A percentile compares a stretch with the other conserved stretches of the same genome.
phyloP scores from a whole-genome alignment of 2,888 invertebrate species.

The Orthosia incerta region DNA sequence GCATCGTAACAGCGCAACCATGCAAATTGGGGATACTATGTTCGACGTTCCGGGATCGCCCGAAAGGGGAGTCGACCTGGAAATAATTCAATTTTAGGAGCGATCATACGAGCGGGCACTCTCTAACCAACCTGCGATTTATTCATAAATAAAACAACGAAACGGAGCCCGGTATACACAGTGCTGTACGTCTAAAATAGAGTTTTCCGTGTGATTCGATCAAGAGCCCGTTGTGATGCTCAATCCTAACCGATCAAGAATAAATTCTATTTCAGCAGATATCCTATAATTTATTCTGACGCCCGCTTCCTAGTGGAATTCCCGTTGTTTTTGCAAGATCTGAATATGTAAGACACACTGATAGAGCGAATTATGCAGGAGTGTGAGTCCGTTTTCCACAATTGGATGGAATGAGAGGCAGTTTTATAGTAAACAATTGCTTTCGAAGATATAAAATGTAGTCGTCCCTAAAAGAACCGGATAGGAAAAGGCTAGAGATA shows the following conservation, averaged over 20 bases:
- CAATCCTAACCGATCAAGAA: slow-evolving; percentile 46
- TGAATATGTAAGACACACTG: slow-evolving; percentile 45
- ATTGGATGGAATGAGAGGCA: neutral
- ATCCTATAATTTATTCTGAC: slow-evolving; percentile 56
- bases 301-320: slow-evolving; percentile 21
- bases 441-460: neutral
- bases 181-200: slow-evolving; percentile 43
- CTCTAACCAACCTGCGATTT: slow-evolving; percentile 72
- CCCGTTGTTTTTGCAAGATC: slow-evolving; percentile 44
- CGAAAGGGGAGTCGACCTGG: slow-evolving; percentile 69
- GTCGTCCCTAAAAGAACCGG: neutral
- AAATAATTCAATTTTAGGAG: slow-evolving; percentile 83
- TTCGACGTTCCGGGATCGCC: slow-evolving; percentile 61
- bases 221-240: slow-evolving; percentile 40
- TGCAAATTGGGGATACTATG: slow-evolving; percentile 74
- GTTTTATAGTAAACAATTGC: neutral
- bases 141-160: slow-evolving; percentile 78
- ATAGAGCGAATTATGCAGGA: slow-evolving; percentile 39
- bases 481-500: neutral
- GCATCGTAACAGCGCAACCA: slow-evolving; percentile 67
- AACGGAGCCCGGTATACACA: slow-evolving; percentile 26
- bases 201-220: slow-evolving; percentile 55
- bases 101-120: slow-evolving; percentile 76
- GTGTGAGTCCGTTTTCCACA: slow-evolving; percentile 10
- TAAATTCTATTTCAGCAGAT: slow-evolving; percentile 55